A percentile compares a stretch with the other conserved stretches of the same genome.
These are phyloP conservation scores for Athalia circularis DNA, from an alignment of 2,888 invertebrate genomes.

Conservation along the genomic window DNA sequence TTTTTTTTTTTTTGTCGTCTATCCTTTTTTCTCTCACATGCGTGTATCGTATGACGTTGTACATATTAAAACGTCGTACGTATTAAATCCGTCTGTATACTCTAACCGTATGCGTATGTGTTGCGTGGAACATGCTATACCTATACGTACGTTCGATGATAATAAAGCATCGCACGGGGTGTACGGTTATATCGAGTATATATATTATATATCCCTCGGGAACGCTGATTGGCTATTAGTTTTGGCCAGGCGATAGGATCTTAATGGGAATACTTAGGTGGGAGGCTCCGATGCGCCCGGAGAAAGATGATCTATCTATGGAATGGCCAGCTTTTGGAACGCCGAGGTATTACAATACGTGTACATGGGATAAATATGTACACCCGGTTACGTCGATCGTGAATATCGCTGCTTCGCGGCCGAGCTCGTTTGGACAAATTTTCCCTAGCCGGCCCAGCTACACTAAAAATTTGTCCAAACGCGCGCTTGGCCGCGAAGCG, in stretches of 20 bases:
- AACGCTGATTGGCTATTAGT: constrained; percentile 71
- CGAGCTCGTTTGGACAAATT: too few relatives aligned
- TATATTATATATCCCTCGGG: constrained; percentile 56
- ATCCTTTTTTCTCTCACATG: too few relatives aligned
- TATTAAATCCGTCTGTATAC: background rate
- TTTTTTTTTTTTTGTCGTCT: too few relatives aligned
- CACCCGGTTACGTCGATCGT: too few relatives aligned
- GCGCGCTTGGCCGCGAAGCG: too few relatives aligned
- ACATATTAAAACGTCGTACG: too few relatives aligned
- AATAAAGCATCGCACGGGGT: constrained; percentile 62
- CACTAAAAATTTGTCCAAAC: too few relatives aligned
- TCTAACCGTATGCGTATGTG: background rate
- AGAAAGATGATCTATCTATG: constrained; percentile 66
- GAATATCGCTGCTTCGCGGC: too few relatives aligned
- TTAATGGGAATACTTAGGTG: constrained; percentile 72
- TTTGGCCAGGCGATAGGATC: constrained; percentile 69
- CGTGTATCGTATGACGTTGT: too few relatives aligned
- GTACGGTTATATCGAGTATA: constrained; percentile 50
- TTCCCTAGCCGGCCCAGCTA: too few relatives aligned
- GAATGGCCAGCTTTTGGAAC: constrained; percentile 33
- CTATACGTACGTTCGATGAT: constrained; percentile 64
- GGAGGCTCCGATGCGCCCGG: constrained; percentile 68
- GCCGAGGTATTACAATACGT: too few relatives aligned
- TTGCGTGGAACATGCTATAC: background rate
- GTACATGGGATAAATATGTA: too few relatives aligned